Evolutionary conservation across 2,888 invertebrate genomes (phyloP).

Genomic region (Metopia argyrocephala): DNA sequence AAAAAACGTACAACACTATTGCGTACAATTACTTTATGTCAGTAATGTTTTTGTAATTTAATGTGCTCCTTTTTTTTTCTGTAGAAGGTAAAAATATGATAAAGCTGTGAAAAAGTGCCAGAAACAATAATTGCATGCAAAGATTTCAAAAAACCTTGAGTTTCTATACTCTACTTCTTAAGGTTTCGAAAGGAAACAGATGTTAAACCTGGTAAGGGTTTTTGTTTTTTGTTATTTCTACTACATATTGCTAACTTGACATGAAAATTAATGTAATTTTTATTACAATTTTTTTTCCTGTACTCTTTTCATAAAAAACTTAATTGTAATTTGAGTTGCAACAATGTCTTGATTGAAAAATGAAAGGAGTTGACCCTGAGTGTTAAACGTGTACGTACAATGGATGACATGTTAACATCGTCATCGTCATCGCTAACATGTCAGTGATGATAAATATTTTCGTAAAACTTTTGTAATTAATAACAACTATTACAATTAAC

Average conservation of each 20-base stretch:
- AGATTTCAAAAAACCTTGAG: slow-evolving; percentile 57
- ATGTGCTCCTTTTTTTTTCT: neutral
- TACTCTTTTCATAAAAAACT: slow-evolving; percentile 10
- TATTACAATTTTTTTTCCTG: neutral
- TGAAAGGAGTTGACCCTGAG: slow-evolving; percentile 63
- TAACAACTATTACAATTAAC: slow-evolving; percentile 41
- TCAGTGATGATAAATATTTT: too few relatives aligned
- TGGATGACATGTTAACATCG: slow-evolving; percentile 1
- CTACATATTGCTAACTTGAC: slow-evolving; percentile 18
- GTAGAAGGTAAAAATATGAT: slow-evolving; percentile 11
- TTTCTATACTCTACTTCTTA: slow-evolving; percentile 24
- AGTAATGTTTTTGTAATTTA: slow-evolving; percentile 6
- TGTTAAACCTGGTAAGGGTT: slow-evolving; percentile 29
- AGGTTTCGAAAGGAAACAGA: slow-evolving; percentile 53
- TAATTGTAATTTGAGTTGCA: slow-evolving; percentile 44
- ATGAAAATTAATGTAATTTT: slow-evolving; percentile 34
- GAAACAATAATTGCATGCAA: slow-evolving; percentile 9
- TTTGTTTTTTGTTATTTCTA: neutral
- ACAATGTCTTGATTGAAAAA: slow-evolving; percentile 26
- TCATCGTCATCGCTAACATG: too few relatives aligned
- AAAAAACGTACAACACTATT: slow-evolving; percentile 36
- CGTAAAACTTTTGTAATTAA: slow-evolving; percentile 40
- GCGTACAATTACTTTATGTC: slow-evolving; percentile 53
- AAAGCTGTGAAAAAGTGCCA: neutral
- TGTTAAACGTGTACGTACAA: neutral